A percentile compares a stretch with the other conserved stretches of the same genome.
phyloP scores from a whole-genome alignment of 2,113 vertebrate species.

The Triplophysa dalaica region DNA sequence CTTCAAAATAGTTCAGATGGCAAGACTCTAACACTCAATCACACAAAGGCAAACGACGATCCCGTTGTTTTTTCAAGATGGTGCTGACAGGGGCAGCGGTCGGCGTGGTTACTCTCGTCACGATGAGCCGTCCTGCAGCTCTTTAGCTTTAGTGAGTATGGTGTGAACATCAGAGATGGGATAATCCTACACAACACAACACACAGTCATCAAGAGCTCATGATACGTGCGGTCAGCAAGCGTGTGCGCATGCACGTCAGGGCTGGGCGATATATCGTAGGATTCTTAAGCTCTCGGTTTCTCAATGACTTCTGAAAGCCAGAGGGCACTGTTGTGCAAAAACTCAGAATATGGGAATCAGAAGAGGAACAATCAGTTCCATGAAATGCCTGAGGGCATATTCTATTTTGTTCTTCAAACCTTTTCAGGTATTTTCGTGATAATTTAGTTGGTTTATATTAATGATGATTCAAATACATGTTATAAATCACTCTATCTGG shows the following conservation, averaged over 20 bases:
- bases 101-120: slow-evolving; percentile 46
- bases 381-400: too few relatives aligned
- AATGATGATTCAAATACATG: too few relatives aligned
- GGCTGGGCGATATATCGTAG: too few relatives aligned
- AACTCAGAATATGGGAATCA: too few relatives aligned
- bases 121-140: slow-evolving; percentile 89
- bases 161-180: slow-evolving; percentile 92
- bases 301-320: too few relatives aligned
- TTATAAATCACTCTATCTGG: too few relatives aligned
- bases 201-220: background rate
- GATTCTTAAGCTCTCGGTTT: too few relatives aligned
- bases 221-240: background rate
- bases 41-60: slow-evolving; percentile 32
- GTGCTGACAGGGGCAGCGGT: slow-evolving; percentile 28
- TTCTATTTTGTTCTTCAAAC: too few relatives aligned
- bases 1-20: slow-evolving; percentile 35
- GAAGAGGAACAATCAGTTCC: too few relatives aligned
- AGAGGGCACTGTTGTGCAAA: too few relatives aligned
- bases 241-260: background rate
- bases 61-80: slow-evolving; percentile 28
- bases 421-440: too few relatives aligned
- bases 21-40: slow-evolving; percentile 34
- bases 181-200: slow-evolving; percentile 81
- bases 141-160: slow-evolving; percentile 94
- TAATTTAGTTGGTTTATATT: too few relatives aligned